These are phyloP conservation scores for Drosophila nikananu DNA, from an alignment of 1,140 invertebrate genomes.

Conservation along the genomic window DNA sequence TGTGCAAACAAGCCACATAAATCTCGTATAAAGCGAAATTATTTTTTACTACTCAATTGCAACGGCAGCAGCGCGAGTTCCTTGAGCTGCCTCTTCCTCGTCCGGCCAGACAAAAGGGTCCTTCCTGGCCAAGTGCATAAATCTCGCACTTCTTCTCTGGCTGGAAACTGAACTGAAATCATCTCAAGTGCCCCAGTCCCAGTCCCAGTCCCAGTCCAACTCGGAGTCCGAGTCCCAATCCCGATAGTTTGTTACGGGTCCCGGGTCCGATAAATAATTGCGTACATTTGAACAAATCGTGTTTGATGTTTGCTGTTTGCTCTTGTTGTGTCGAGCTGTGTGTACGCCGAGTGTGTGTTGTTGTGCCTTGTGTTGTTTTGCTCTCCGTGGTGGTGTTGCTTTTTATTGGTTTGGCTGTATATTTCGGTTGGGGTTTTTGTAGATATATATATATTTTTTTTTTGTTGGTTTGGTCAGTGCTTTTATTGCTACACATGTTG, in stretches of 20 bases:
- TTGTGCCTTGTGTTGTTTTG: constrained; percentile 32
- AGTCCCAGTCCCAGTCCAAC: constrained; percentile 32
- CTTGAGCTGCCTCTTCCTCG: constrained; percentile 39
- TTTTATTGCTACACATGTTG: constrained; percentile 84
- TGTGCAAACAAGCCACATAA: constrained; percentile 84
- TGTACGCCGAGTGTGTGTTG: constrained; percentile 26
- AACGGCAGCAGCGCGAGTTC: constrained; percentile 45
- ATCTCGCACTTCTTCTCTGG: constrained; percentile 39
- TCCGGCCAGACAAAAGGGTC: constrained; percentile 48
- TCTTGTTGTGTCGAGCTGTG: constrained; percentile 57
- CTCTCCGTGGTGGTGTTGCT: constrained; percentile 40
- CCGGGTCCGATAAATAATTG: constrained; percentile 80
- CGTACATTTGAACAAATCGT: constrained; percentile 84
- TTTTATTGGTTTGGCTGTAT: constrained; percentile 58
- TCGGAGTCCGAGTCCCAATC: constrained; percentile 18
- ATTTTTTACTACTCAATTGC: constrained; percentile 84
- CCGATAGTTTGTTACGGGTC: constrained; percentile 58
- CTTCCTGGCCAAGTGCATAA: constrained; percentile 57
- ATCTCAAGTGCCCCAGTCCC: constrained; percentile 36
- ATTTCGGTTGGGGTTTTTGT: constrained; percentile 54
- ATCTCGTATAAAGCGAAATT: constrained; percentile 80
- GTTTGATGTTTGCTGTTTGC: constrained; percentile 83
- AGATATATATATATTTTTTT: constrained; percentile 25
- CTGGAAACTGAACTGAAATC: constrained; percentile 23
- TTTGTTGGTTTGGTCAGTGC: constrained; percentile 60